These are phyloP conservation scores for Philhelius pedissequus DNA, from an alignment of 2,888 invertebrate genomes.

Conservation along the genomic window DNA sequence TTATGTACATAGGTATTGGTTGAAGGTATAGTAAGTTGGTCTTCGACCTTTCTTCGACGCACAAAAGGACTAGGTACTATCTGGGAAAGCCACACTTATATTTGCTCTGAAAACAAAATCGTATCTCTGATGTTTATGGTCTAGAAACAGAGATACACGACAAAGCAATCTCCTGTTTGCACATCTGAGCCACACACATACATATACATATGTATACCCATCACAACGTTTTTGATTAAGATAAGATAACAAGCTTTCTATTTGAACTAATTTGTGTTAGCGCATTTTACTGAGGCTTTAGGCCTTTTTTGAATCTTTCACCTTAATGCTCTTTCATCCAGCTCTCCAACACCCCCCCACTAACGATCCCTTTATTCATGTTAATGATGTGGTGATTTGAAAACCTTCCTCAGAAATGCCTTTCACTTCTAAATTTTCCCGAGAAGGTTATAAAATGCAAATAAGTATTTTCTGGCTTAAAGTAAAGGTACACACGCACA, in stretches of 20 bases:
- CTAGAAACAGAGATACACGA: not conserved
- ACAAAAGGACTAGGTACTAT: conserved; percentile 16
- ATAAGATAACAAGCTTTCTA: conserved; percentile 44
- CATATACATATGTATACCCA: not conserved
- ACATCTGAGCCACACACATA: not conserved
- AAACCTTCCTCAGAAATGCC: not conserved
- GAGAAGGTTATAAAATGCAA: conserved; percentile 18
- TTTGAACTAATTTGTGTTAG: conserved; percentile 25
- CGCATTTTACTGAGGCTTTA: conserved; percentile 6
- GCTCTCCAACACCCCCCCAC: not conserved
- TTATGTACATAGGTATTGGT: not conserved
- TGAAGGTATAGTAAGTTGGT: not conserved
- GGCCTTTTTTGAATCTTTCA: not conserved
- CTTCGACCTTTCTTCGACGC: not conserved
- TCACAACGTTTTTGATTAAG: too few relatives aligned
- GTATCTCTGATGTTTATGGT: conserved; percentile 2
- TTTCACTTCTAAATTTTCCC: not conserved
- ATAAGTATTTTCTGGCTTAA: conserved; percentile 11
- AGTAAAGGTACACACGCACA: not conserved
- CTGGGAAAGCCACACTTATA: conserved; percentile 22
- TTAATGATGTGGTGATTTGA: conserved; percentile 33
- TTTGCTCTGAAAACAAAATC: conserved; percentile 18
- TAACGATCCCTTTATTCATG: not conserved
- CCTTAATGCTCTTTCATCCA: not conserved
- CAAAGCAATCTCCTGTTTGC: conserved; percentile 41